Evolutionary conservation across 2,888 invertebrate genomes (phyloP), one percentile per base, ranked within the genome.

Genomic region (Beris chalybata): DNA sequence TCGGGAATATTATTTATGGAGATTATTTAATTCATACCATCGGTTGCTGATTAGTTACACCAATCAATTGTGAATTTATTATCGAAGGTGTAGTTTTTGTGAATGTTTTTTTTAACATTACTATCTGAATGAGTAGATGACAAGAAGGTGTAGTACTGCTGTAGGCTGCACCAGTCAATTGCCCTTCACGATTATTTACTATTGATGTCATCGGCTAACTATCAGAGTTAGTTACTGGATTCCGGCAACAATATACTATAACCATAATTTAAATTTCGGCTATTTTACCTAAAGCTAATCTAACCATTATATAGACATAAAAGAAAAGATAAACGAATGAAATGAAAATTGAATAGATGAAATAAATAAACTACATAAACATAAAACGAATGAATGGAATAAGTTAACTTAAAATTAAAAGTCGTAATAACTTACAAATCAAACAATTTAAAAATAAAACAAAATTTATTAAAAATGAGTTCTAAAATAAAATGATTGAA

Each of bases 141-240:
- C 79, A 68, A 76, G 76, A 70, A 74, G 75, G 65, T 74, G 71
- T 67, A 76, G 76, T 72, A 80, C 79, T 93, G 92, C 90, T 93
- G 93, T 93, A 93, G 93, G 93, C 84, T 94, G 81, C 93, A 94
- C 81, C 93, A 93, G 82, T 93, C 93, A 72, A 90, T 91, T 77
- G 89, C 89, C 75, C 86, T 93, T 69, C 93, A 94, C 86, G 91
- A 93, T 76, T 92, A 92, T 78, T 85, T 94, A 76, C 90, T 93
- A 82, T 87, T 90, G 74, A 86, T 92, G 75, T 89, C 89, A 71
- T 85, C 91, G 73, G 88, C 89, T 76, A 87, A 89, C 82, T 87
- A 89, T 82, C 86, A 90, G n/a, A 65, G 64, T 44, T 56, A n/a
- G n/a, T 38, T 11, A 54, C 22, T 4, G 32, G 50, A 29, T 12